Conservation (phyloP, 2,113 vertebrate species). For the Equus przewalskii region DNA sequence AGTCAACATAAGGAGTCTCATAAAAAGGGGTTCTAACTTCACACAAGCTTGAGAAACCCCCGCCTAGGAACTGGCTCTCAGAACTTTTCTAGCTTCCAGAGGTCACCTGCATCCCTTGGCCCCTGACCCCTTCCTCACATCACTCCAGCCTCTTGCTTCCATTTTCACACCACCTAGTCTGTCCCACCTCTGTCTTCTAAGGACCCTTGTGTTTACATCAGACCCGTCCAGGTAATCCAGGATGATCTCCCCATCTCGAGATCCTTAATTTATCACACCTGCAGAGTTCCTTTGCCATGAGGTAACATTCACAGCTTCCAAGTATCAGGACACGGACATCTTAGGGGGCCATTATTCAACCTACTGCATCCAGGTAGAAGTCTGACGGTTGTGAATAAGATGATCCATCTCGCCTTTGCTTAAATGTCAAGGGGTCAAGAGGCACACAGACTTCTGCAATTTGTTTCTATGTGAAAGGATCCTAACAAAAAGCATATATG, state of each 20-base stretch:
- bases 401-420: background rate
- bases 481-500: background rate
- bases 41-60: background rate
- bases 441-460: background rate
- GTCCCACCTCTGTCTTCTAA: background rate
- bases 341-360: no score
- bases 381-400: background rate
- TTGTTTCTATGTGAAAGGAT: background rate
- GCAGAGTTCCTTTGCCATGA: background rate
- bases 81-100: background rate
- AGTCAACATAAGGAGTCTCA: background rate
- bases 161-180: background rate
- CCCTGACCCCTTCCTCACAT: background rate
- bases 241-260: background rate
- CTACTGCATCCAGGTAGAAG: background rate
- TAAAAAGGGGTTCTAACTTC: background rate
- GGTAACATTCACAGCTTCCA: background rate
- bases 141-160: background rate
- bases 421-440: background rate
- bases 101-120: background rate
- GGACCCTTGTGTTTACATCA: background rate
- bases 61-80: background rate
- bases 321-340: no score
- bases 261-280: background rate
- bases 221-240: background rate